These are phyloP conservation scores for Brachirus orientalis DNA, from an alignment of 2,113 vertebrate species.

Conservation along the genomic window DNA sequence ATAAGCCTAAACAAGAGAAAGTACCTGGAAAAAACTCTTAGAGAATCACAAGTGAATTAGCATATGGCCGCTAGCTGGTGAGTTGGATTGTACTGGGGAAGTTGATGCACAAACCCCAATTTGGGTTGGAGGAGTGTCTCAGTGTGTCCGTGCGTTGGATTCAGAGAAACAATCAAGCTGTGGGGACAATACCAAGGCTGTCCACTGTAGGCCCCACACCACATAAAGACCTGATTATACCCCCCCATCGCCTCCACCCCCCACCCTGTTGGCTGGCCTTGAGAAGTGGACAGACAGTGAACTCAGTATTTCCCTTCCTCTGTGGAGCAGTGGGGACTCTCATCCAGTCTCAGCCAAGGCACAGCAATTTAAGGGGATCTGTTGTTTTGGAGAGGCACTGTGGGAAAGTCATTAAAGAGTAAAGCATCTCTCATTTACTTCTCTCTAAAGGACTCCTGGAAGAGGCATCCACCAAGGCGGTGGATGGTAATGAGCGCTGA, in stretches of 20 bases:
- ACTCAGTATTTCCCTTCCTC: slow-evolving; percentile 75
- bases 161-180: slow-evolving; percentile 57
- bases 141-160: slow-evolving; percentile 56
- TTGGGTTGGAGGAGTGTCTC: slow-evolving; percentile 41
- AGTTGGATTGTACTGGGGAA: slow-evolving; percentile 5
- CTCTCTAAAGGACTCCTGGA: slow-evolving; percentile 66
- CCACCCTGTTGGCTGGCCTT: slow-evolving; percentile 62
- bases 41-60: slow-evolving; percentile 14
- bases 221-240: slow-evolving; percentile 81
- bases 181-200: slow-evolving; percentile 71
- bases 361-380: slow-evolving; percentile 66
- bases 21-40: slow-evolving; percentile 26
- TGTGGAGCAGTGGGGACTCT: slow-evolving; percentile 67
- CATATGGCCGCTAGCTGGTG: slow-evolving; percentile 8
- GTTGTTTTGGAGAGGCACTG: slow-evolving; percentile 75
- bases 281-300: slow-evolving; percentile 72
- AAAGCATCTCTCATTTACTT: slow-evolving; percentile 77
- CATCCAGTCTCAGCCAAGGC: slow-evolving; percentile 48
- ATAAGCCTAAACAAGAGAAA: slow-evolving; percentile 25
- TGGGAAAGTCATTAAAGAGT: slow-evolving; percentile 86
- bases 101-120: slow-evolving; percentile 16
- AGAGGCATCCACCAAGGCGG: slow-evolving; percentile 61
- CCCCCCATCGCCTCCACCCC: not conserved
- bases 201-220: slow-evolving; percentile 67
- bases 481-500: slow-evolving; percentile 75